Evolutionary conservation across 2,797 vertebrate species (phyloP), one percentile per base, ranked within the genome.

Genomic region (Chanos chanos): DNA sequence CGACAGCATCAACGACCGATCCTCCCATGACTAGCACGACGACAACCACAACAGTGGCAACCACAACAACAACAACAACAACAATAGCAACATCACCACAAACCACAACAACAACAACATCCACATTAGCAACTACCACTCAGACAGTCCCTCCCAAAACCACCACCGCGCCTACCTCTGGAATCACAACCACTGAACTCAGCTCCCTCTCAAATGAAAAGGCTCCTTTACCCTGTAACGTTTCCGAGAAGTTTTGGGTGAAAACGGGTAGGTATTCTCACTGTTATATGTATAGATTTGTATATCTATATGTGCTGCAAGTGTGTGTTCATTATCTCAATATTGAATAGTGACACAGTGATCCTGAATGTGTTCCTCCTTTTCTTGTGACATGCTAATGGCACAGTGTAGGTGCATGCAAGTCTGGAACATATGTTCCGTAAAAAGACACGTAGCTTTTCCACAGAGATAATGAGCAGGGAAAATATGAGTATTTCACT

Each of bases 221-320:
- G n/a, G 75, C 85, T 58, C 76, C 77, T 34, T 72, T 94, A 58
- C 92, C 93, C 4, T 99, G 96, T 81, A 94, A 91, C 16, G 86
- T 95, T 75, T 97, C 96, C 0, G 81, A 90, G 71, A 91, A 86
- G 80, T 88, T 93, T 39, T 91, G 94, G 90, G 81, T 98, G 57
- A 94, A 88, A 89, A 96, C 93, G 85, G 96, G 96, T 99, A 82
- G 0, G 84, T n/a, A n/a, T n/a, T n/a, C n/a, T n/a, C n/a, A n/a
- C n/a, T n/a, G n/a, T n/a, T n/a, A n/a, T n/a, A n/a, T n/a, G n/a
- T n/a, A n/a, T n/a, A n/a, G n/a, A n/a, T n/a, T n/a, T n/a, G n/a
- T n/a, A n/a, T n/a, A n/a, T n/a, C n/a, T n/a, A n/a, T n/a, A n/a
- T n/a, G n/a, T n/a, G n/a, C n/a, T n/a, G n/a, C n/a, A n/a, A n/a